A percentile compares a stretch with the other conserved stretches of the same genome.
These are phyloP conservation scores for Zaprionus inermis DNA, from an alignment of 1,140 invertebrate species.

Conservation along the genomic window DNA sequence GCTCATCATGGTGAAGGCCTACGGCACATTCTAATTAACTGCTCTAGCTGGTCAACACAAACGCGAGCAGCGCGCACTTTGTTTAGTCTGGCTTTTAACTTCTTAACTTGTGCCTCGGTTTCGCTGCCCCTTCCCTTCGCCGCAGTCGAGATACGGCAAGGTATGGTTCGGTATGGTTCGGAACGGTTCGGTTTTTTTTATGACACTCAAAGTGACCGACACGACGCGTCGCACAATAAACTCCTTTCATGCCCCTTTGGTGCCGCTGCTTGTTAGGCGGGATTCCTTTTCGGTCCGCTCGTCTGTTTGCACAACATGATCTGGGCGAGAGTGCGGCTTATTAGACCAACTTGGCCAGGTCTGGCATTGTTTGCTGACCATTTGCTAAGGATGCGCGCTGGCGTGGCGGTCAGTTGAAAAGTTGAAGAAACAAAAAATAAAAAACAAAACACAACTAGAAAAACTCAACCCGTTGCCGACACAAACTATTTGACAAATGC, in stretches of 20 bases:
- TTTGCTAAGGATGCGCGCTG: conserved; percentile 67
- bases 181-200: conserved; percentile 52
- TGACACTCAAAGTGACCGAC: conserved; percentile 81
- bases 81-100: conserved; percentile 74
- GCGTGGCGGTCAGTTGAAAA: conserved; percentile 31
- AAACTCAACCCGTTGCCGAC: conserved; percentile 55
- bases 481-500: conserved; percentile 78
- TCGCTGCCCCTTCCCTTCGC: neutral
- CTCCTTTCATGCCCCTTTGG: conserved; percentile 72
- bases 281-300: conserved; percentile 43
- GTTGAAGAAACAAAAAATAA: neutral
- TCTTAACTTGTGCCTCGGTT: conserved; percentile 52
- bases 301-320: conserved; percentile 75
- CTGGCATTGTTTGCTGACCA: conserved; percentile 70
- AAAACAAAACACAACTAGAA: conserved; percentile 4
- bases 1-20: neutral
- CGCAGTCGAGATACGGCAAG: conserved; percentile 7
- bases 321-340: conserved; percentile 71
- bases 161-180: conserved; percentile 10
- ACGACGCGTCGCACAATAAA: conserved; percentile 71
- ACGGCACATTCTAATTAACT: conserved; percentile 77
- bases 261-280: conserved; percentile 65
- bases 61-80: conserved; percentile 68
- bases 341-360: conserved; percentile 60
- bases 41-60: conserved; percentile 78